Base-by-base conservation (phyloP, 2,113 vertebrate genomes). In the Catharus minimus region DNA sequence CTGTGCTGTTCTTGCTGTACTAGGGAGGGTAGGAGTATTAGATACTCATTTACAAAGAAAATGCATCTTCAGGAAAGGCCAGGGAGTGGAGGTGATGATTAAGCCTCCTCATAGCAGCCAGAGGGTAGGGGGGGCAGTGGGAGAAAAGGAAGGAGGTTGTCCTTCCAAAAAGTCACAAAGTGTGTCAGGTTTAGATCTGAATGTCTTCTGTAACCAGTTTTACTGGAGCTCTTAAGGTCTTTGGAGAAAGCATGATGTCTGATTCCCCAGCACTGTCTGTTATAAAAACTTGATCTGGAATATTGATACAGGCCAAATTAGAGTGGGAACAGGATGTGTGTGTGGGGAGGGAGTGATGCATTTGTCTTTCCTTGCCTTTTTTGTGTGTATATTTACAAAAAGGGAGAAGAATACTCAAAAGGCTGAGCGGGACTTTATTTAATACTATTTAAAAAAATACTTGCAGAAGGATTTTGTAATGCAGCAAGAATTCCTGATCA, bases 391-490 rank as follows among this genome's bases (percentile, higher is more conserved):
- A 22, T 56, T 82, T 50, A 43, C 43, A 46, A 23, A 91, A 91
- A 85, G 24, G 21, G 47, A 71, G 28, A 26, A 4, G 21, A 71
- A 27, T 9, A 52, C 41, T 43, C 49, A 72, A 30, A 62, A 64
- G 22, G 24, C 26, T 65, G 33, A 55, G 21, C 71, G 26, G 10
- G n/a, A 52, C 38, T 57, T 84, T 3, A 13, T 28, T 82, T 64
- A 30, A 14, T 27, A 24, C 21, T 44, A 36, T 20, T 4, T 41
- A 69, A 4, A 62, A 74, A 73, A 88, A 57, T 49, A 13, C 36
- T 79, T 88, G 44, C 12, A 43, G 60, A 74, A 58, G 47, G 47
- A 33, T 82, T 75, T n/a, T 56, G n/a, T 72, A 75, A 67, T 92
- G 26, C 20, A 67, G 0, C 23, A 78, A 60, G 44, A 85, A 39